phyloP scores from a whole-genome alignment of 1,140 invertebrate species.

The Drosophila orena region DNA sequence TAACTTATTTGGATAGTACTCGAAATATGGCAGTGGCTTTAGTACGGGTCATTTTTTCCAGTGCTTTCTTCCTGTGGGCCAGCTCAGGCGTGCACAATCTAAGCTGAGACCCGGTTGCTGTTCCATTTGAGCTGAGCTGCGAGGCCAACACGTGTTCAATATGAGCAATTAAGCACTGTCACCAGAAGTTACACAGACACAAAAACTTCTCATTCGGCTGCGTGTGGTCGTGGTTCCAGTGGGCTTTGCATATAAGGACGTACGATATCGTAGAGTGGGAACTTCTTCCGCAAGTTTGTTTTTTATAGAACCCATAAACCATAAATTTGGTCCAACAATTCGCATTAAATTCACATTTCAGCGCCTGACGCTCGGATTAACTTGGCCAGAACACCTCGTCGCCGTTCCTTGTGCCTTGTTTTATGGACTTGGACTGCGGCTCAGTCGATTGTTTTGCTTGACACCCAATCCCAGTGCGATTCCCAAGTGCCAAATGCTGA shows the following conservation, averaged over 20 bases:
- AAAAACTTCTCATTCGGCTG: constrained; percentile 29
- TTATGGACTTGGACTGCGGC: constrained; percentile 47
- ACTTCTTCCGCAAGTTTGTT: constrained; percentile 34
- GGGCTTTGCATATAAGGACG: constrained; percentile 29
- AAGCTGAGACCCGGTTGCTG: constrained; percentile 31
- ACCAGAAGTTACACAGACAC: constrained; percentile 65
- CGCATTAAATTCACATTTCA: constrained; percentile 79
- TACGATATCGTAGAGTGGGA: background rate
- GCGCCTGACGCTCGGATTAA: constrained; percentile 60
- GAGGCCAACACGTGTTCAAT: constrained; percentile 76
- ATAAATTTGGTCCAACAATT: constrained; percentile 73
- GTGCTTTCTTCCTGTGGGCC: constrained; percentile 10
- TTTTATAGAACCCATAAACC: constrained; percentile 52
- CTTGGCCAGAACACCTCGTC: constrained; percentile 14
- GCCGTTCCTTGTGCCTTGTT: constrained; percentile 32
- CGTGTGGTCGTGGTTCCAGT: background rate
- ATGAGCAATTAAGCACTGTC: constrained; percentile 83
- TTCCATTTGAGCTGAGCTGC: constrained; percentile 17
- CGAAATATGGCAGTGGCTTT: background rate
- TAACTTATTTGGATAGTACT: background rate
- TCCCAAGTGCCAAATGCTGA: constrained; percentile 42
- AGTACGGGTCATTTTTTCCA: background rate
- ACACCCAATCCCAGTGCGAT: constrained; percentile 28
- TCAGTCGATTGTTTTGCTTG: constrained; percentile 54
- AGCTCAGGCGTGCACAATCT: constrained; percentile 52